phyloP scores from a whole-genome alignment of 2,888 invertebrate genomes.

The Idaea biselata region DNA sequence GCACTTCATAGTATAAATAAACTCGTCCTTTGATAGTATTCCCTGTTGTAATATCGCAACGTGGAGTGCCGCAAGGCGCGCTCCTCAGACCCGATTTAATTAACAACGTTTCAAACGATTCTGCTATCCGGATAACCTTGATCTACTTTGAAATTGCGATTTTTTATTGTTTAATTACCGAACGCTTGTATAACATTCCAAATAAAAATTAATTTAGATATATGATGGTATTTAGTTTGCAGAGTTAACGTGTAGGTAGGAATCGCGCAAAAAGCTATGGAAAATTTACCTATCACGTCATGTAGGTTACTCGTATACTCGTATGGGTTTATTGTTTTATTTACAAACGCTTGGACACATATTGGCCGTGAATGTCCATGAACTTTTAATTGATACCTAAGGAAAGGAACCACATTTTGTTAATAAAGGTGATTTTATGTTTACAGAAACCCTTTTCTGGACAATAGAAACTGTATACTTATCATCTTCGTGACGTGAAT shows the following conservation, averaged over 20 bases:
- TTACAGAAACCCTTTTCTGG: background rate
- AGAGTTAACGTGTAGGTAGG: constrained; percentile 6
- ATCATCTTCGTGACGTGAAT: background rate
- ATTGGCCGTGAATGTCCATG: constrained; percentile 16
- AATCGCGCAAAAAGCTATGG: constrained; percentile 10
- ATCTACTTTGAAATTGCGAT: background rate
- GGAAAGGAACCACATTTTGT: background rate
- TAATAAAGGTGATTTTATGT: background rate
- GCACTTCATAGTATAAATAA: constrained; percentile 8
- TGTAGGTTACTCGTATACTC: constrained; percentile 5
- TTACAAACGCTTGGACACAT: constrained; percentile 11
- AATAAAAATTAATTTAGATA: background rate
- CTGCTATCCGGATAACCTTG: background rate
- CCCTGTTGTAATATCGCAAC: background rate
- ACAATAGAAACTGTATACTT: background rate
- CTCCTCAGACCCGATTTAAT: background rate
- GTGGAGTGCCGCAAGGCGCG: background rate
- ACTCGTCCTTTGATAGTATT: constrained; percentile 4
- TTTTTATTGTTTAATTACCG: background rate
- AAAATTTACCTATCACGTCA: constrained; percentile 14
- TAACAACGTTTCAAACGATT: background rate
- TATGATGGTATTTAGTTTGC: constrained; percentile 4
- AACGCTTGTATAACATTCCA: background rate
- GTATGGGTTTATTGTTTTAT: constrained; percentile 12
- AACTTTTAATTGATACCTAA: constrained; percentile 17